Base-by-base conservation (phyloP, 2,797 vertebrate genomes). In the Molossus molossus region DNA sequence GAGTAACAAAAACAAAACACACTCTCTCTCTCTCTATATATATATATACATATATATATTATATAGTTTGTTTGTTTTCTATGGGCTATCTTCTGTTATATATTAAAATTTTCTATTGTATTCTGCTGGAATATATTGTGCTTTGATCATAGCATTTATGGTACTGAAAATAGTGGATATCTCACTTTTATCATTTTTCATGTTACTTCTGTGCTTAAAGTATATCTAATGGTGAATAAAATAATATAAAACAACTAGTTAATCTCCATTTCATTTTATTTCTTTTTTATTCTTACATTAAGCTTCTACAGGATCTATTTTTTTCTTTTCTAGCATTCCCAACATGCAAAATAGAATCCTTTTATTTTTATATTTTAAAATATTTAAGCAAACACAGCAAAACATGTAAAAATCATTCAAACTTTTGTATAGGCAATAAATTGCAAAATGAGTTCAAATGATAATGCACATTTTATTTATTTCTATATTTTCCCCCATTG, bases 351-450 rank as follows among this genome's bases (percentile, higher is more conserved):
- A 76, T 70, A 91, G 40, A 75, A 37, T 8, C 14, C 53, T 77
- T 82, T 60, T 60, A 62, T 14, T 79, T 72, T 81, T 91, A 92
- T 15, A 75, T 80, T 94, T 93, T 62, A 79, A 89, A 91, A 45
- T 81, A 92, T 76, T 81, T 88, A 90, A 90, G 45, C n/a, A 72
- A 70, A 58, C n/a, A 17, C 48, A 40, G 6, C 1, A 83, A 80
- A 87, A 81, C 9, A 6, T 1, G 5, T 81, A 81, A 81, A 94
- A 94, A 60, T 80, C 67, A 77, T 77, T 85, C 67, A 62, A 62
- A 80, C 76, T n/a, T 87, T 79, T 94, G 2, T 77, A 23, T 57
- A 65, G 29, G 20, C 20, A 88, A 33, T 45, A 80, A 83, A 87
- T 96, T 87, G 48, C 23, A 73, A 88, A 89, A 91, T 9, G 3